Conservation (phyloP, 1,140 invertebrate species). For the Drosophila sp. region DNA sequence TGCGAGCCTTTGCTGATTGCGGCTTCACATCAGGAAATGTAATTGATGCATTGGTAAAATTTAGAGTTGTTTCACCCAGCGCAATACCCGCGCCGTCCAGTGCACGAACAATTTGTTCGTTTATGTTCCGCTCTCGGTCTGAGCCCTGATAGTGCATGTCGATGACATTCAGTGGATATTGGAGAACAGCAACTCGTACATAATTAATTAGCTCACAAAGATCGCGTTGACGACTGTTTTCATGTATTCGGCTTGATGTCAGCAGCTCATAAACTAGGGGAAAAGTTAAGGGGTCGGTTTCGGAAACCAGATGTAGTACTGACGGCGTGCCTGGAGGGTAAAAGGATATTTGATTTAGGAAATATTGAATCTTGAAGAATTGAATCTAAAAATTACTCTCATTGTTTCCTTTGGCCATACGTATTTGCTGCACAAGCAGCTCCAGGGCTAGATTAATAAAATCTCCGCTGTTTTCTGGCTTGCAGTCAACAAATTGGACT, state of each 20-base stretch:
- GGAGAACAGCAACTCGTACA: conserved; percentile 54
- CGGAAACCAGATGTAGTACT: conserved; percentile 47
- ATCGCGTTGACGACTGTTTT: conserved; percentile 42
- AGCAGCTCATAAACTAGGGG: conserved; percentile 71
- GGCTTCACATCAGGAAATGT: conserved; percentile 51
- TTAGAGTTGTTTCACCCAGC: conserved; percentile 60
- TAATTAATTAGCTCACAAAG: conserved; percentile 67
- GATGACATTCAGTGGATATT: conserved; percentile 62
- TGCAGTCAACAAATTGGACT: conserved; percentile 63
- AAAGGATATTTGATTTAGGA: background rate
- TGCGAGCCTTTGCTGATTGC: conserved; percentile 53
- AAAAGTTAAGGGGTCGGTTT: conserved; percentile 70
- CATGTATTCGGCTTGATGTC: conserved; percentile 43
- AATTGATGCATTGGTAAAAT: conserved; percentile 66
- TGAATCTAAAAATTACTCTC: conserved; percentile 36
- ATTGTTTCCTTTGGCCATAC: conserved; percentile 38
- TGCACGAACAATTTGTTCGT: conserved; percentile 65
- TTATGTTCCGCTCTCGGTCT: conserved; percentile 50
- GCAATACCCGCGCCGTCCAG: conserved; percentile 52
- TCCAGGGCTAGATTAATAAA: conserved; percentile 70
- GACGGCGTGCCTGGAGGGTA: conserved; percentile 33
- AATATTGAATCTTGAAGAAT: background rate
- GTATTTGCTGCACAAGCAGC: conserved; percentile 73
- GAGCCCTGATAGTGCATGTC: conserved; percentile 50
- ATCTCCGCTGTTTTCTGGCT: conserved; percentile 45